Base-by-base conservation (phyloP, 2,797 vertebrate species). In the Discoglossus pictus region DNA sequence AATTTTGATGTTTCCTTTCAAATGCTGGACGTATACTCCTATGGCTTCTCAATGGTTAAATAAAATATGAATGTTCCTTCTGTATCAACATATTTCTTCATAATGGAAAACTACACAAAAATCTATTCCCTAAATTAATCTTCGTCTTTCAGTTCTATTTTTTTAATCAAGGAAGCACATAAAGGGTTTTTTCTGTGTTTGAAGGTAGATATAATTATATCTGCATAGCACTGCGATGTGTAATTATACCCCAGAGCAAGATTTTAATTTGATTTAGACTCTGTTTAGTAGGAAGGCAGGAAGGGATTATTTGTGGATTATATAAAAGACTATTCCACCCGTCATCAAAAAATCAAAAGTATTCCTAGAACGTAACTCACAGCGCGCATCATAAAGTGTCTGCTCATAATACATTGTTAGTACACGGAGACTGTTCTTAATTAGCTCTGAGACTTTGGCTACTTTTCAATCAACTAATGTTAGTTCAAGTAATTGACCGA, bases 31-130 rank as follows among this genome's bases (percentile, higher is more conserved):
- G 8, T 31, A 8, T 31, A 31, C 8, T 31, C 27, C 27, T 31
- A 17, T 18, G 7, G 63, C 74, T 72, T 39, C 20, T n/a, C n/a
- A 67, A 76, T 76, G 76, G 66, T 72, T 36, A 71, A 79, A 78
- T 68, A 0, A 73, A 82, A 80, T 75, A 11, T 31, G 61, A 16
- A 68, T 60, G 52, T 44, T 38, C n/a, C n/a, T 73, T 80, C 76
- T 78, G 68, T 68, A 13, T 31, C 65, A 77, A 76, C 80, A 79
- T 61, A 76, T 77, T 74, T 77, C 73, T 79, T 76, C 74, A 72
- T 69, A 78, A 74, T 76, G 81, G 69, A 64, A 80, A 81, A 73
- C 76, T 70, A 75, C 73, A 75, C 68, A 73, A 72, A 80, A 81
- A 78, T 75, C 62, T 72, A 20, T 60, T 73, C 65, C 56, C 72